Conservation (phyloP, 1,140 invertebrate genomes). For the Semibalanus balanoides region DNA sequence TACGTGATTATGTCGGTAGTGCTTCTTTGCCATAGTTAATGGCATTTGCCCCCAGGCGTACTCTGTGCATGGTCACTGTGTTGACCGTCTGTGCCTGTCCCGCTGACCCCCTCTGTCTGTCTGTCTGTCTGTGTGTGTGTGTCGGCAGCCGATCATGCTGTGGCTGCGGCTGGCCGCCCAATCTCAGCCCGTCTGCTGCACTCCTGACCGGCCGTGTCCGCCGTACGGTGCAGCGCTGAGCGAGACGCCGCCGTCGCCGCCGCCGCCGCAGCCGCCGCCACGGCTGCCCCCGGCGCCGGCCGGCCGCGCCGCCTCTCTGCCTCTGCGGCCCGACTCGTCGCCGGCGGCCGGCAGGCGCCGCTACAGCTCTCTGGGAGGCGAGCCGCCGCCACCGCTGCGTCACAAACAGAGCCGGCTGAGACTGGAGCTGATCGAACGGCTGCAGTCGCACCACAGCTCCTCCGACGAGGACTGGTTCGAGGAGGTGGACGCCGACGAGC, state of each 20-base stretch:
- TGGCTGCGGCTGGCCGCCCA: not conserved
- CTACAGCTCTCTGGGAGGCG: not conserved
- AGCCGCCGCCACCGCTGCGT: not conserved
- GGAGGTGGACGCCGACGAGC: conserved; percentile 21
- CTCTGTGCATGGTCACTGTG: too few species aligned
- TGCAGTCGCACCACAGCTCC: conserved; percentile 28
- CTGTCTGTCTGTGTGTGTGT: not conserved
- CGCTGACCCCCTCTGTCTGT: not conserved
- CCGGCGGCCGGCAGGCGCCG: too few species aligned
- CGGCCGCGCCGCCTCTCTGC: not conserved
- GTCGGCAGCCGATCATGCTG: not conserved
- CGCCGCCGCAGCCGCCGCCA: too few species aligned
- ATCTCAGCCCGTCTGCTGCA: not conserved
- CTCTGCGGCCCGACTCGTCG: not conserved
- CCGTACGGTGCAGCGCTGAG: too few species aligned
- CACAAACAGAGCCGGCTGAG: not conserved
- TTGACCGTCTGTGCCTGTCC: too few species aligned
- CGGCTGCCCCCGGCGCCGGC: too few species aligned
- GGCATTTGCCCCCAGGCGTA: too few species aligned
- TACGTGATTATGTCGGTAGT: too few species aligned
- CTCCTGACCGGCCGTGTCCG: not conserved
- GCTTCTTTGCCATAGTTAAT: too few species aligned
- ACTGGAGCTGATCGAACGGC: conserved; percentile 16
- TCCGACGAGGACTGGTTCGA: conserved; percentile 32
- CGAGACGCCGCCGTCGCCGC: too few species aligned